Conservation (phyloP, 2,797 vertebrate genomes). For the Lerista edwardsae region DNA sequence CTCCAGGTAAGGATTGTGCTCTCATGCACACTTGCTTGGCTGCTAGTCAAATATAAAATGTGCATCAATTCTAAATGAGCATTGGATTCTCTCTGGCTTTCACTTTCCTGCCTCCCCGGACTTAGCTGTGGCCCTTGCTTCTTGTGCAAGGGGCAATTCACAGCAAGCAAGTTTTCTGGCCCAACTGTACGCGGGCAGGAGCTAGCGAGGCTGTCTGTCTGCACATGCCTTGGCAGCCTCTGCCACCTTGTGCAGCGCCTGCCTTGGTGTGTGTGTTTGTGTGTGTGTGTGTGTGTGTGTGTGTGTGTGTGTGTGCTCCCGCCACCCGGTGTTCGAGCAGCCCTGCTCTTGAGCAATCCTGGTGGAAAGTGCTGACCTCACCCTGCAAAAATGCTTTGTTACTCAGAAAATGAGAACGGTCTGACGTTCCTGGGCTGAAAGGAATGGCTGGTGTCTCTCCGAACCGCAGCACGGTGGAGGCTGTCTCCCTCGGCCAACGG, state of each 20-base stretch:
- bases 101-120: not conserved
- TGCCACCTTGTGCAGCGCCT: no score
- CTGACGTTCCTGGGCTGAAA: slow-evolving; percentile 78
- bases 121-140: not conserved
- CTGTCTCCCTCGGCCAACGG: slow-evolving; percentile 59
- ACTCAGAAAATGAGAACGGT: slow-evolving; percentile 83
- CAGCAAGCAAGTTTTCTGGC: no score
- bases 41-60: rapidly evolving
- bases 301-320: no score
- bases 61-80: no score
- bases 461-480: slow-evolving; percentile 64
- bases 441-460: slow-evolving; percentile 73
- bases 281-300: no score
- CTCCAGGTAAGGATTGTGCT: no score
- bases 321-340: slow-evolving; percentile 6
- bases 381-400: slow-evolving; percentile 88
- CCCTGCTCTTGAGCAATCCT: slow-evolving; percentile 61
- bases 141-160: not conserved
- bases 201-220: not conserved
- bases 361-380: slow-evolving; percentile 84
- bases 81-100: rapidly evolving
- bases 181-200: not conserved
- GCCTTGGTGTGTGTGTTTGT: no score
- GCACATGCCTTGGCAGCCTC: not conserved
- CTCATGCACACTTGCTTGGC: not conserved